Evolutionary conservation across 53 echinoderm and acorn worm genomes (phyloP).

Genomic region (Astropecten irregularis): DNA sequence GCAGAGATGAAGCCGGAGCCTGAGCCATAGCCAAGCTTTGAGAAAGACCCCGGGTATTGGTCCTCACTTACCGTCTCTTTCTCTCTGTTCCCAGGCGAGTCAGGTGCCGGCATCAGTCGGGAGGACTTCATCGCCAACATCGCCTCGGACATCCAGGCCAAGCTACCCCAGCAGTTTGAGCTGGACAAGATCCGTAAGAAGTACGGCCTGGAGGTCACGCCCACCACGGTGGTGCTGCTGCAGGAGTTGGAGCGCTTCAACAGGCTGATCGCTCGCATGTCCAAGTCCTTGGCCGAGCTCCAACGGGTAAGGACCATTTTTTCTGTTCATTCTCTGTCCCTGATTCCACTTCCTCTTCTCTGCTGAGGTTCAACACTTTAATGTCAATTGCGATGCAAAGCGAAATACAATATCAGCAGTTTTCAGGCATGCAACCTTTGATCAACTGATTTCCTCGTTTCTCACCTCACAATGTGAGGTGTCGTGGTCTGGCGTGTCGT

Average conservation of each 20-base stretch:
- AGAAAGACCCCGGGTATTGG: no score
- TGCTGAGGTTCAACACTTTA: no score
- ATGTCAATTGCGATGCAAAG: no score
- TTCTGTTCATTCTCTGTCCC: no score
- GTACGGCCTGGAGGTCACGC: conserved; percentile 84
- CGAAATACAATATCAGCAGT: no score
- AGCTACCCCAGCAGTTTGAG: conserved; percentile 96
- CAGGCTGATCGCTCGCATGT: conserved; percentile 83
- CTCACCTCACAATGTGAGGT: no score
- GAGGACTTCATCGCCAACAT: conserved; percentile 99
- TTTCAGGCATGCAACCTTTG: no score
- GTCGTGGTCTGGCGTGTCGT: no score
- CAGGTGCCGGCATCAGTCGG: conserved; percentile 92
- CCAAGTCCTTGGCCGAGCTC: conserved; percentile 83
- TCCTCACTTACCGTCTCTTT: background rate
- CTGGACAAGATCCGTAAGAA: conserved; percentile 97
- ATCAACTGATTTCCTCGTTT: no score
- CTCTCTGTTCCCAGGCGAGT: conserved; percentile 66
- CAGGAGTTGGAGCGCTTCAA: conserved; percentile 98
- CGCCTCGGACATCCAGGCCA: conserved; percentile 93
- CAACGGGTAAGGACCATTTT: conserved; percentile 72
- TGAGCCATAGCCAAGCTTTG: no score
- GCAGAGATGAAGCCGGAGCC: no score
- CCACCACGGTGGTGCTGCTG: conserved; percentile 94
- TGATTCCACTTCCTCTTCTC: no score